Conservation (phyloP, 2,797 vertebrate genomes). For the Syndactyla subalaris region DNA sequence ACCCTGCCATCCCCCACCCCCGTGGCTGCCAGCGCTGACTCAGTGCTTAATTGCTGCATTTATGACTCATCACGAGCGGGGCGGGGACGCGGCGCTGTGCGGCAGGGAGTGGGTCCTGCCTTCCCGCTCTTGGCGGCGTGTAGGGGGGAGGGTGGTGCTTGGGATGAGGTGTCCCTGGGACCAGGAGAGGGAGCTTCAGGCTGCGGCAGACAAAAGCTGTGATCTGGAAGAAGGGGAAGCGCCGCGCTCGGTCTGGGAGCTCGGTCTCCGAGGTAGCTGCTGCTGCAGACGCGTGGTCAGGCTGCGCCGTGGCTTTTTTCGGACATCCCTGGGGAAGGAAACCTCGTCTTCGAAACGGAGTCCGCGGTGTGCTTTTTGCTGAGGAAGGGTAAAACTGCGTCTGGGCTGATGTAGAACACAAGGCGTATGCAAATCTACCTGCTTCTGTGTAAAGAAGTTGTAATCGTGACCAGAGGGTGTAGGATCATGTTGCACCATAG, state of each 20-base stretch:
- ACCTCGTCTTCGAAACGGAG: background rate
- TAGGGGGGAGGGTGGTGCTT: background rate
- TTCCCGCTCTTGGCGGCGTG: background rate
- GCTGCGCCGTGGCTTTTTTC: background rate
- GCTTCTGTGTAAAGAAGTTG: background rate
- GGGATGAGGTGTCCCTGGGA: background rate
- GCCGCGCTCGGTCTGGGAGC: background rate
- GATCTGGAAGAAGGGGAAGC: background rate
- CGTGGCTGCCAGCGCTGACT: conserved; percentile 51
- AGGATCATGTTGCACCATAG: fast-evolving
- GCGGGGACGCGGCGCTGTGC: conserved; percentile 29
- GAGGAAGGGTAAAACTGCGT: background rate
- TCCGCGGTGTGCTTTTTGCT: fast-evolving
- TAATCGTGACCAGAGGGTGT: background rate
- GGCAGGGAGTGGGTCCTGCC: background rate
- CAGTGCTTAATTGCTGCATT: conserved; percentile 74
- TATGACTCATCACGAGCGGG: conserved; percentile 73
- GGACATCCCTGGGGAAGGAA: background rate
- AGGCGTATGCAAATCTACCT: fast-evolving
- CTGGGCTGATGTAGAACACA: fast-evolving
- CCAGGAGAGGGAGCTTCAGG: conserved; percentile 64
- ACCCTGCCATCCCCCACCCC: background rate
- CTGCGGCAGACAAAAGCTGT: background rate
- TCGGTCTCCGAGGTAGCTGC: background rate
- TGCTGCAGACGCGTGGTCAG: background rate